A percentile compares a stretch with the other conserved stretches of the same genome.
Evolutionary conservation across 2,888 invertebrate species (phyloP).

Genomic region (Tolmerus cingulatus): DNA sequence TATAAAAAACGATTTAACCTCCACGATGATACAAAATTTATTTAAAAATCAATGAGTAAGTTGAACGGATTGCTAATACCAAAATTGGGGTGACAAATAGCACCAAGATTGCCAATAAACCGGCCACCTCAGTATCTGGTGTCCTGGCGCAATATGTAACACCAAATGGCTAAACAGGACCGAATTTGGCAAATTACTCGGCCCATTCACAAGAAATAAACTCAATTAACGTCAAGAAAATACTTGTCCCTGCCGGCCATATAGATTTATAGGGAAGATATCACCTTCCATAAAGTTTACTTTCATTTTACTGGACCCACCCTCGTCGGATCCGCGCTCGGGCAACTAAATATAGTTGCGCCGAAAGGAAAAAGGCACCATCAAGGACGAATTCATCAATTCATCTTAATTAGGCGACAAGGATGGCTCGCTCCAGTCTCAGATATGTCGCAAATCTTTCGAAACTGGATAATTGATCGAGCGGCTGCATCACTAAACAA

Average conservation of each 20-base stretch:
- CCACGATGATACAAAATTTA: background rate
- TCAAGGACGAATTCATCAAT: constrained; percentile 16
- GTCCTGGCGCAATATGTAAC: background rate
- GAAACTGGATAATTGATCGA: background rate
- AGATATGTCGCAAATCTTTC: background rate
- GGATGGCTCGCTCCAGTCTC: background rate
- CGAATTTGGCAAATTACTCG: constrained; percentile 6
- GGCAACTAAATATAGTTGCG: background rate
- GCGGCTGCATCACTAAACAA: background rate
- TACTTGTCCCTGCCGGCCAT: background rate
- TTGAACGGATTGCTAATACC: background rate
- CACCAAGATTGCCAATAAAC: background rate
- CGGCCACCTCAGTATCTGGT: background rate
- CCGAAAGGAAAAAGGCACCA: background rate
- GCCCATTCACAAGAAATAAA: constrained; percentile 6
- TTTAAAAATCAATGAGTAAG: background rate
- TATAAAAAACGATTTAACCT: background rate
- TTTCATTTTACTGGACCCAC: background rate
- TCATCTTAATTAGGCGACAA: constrained; percentile 24
- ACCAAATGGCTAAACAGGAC: background rate
- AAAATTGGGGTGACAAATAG: background rate
- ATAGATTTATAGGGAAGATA: constrained; percentile 21
- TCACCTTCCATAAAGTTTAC: background rate
- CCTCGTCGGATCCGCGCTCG: background rate
- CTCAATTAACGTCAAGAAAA: constrained; percentile 32